Percentiles rank a stretch among this genome's conserved stretches.
These are phyloP conservation scores for Bungarus multicinctus DNA, from an alignment of 2,113 vertebrate species.

Conservation along the genomic window DNA sequence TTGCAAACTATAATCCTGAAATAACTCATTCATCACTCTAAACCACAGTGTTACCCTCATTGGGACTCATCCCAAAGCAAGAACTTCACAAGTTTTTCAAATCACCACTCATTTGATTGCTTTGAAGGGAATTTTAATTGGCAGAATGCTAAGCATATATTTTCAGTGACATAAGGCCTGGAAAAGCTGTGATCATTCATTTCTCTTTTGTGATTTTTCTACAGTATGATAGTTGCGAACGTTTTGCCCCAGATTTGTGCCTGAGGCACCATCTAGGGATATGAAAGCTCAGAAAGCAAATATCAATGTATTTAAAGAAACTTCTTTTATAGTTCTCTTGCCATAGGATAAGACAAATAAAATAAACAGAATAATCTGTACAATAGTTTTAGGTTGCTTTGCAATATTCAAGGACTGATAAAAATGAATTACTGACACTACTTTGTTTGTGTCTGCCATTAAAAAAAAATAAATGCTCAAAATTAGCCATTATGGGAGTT, in stretches of 20 bases:
- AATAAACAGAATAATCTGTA: not conserved
- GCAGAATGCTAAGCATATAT: not conserved
- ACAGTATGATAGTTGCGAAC: rapidly evolving
- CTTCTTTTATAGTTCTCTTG: conserved; percentile 17
- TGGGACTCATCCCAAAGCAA: not conserved
- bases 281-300: conserved; percentile 2
- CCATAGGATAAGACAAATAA: not conserved
- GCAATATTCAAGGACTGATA: not conserved
- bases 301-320: conserved; percentile 4
- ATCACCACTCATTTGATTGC: not conserved
- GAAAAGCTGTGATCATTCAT: conserved; percentile 16
- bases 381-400: not conserved
- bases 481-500: not conserved
- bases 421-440: not conserved
- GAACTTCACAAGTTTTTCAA: not conserved
- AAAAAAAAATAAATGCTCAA: not conserved
- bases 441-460: not conserved
- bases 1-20: not conserved
- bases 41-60: not conserved
- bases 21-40: not conserved
- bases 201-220: conserved; percentile 2
- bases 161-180: not conserved
- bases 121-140: not conserved
- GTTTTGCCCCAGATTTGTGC: conserved; percentile 28
- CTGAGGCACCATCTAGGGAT: conserved; percentile 28